Evolutionary conservation across 1,140 invertebrate species (phyloP), one percentile per base, ranked within the genome.

Genomic region (Drosophila tropicalis): DNA sequence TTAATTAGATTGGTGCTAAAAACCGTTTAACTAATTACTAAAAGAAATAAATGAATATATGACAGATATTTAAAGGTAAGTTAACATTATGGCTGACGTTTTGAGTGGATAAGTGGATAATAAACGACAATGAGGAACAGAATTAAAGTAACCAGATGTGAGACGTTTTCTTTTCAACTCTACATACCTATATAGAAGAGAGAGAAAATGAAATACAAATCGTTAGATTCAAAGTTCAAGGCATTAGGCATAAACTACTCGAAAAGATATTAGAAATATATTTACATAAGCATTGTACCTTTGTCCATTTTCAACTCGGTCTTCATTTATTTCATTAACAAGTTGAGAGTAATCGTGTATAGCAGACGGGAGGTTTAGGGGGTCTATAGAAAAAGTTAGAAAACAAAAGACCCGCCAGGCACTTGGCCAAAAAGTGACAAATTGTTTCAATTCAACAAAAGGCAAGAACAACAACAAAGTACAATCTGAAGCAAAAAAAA

Each of bases 371-470:
- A n/a, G n/a, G 22, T 41, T 25, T 36, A 3, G 15, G 15, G 12
- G 32, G 40, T n/a, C 6, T 1, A 34, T 34, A 34, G 32, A 36
- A 36, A 63, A 58, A 47, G 56, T 22, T 57, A 34, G 58, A 67
- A 67, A 66, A 84, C 81, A 70, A 81, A 72, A 77, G 40, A 71
- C 68, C 65, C 67, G 44, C 44, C 51, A 73, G 82, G 83, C 80
- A 79, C 62, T 85, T 82, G 74, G 79, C 74, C 79, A 82, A 86
- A 74, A 81, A 86, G 82, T 87, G 82, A 86, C 82, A 86, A 86
- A 86, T 86, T 86, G 83, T 86, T 86, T 86, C 82, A 85, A 85
- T 85, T 85, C 83, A 84, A 85, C 82, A 87, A 86, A 81, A 87
- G 77, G 72, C 74, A 81, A 81, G 72, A 68, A 68, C 70, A 75